Base-by-base conservation (phyloP, 2,888 invertebrate species). In the Cheilosia pagana region DNA sequence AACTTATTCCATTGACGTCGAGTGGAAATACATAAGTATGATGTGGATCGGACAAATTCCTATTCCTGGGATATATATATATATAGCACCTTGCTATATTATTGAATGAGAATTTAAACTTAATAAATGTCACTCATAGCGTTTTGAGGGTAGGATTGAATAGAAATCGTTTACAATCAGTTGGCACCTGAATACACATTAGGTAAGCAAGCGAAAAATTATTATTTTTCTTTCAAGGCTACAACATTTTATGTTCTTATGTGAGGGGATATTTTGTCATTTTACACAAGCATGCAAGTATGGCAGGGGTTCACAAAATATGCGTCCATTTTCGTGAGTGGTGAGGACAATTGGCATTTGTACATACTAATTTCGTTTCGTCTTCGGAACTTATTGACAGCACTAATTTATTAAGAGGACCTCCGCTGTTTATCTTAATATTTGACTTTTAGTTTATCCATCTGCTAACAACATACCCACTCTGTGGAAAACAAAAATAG, bases 1-100 rank as follows among this genome's bases (percentile, higher is more conserved):
- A 53, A 53, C 28, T 21, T 53, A 53, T 67, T 43, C 12, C 28
- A 67, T 67, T 67, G 67, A 67, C 67, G 67, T 67, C 67, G 53
- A 41, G 14, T 28, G 16, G 41, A 53, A 67, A 14, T n/a, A 10
- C 25, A 41, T 53, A 41, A 39, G 41, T 14, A 39, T 7, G n/a
- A 6, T 3, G 39, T 8, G 8, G 3, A 10, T 48, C 21, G 3
- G 16, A 19, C 7, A 6, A 21, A 10, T 10, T 39, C 23, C 10
- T 35, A 35, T 35, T 35, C 14, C 23, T 8, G 28, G 10, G 28
- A 6, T 43, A 28, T n/a, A 7, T 2, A 59, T 0, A 59, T 1
- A 19, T 19, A 6, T 14, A 48, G n/a, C 5, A 60, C 28, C 7
- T n/a, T 28, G 10, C 12, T 19, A 6, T 19, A 10, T 6, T 31